Base-by-base conservation (phyloP, 1,140 invertebrate genomes). In the Pissodes strobi region DNA sequence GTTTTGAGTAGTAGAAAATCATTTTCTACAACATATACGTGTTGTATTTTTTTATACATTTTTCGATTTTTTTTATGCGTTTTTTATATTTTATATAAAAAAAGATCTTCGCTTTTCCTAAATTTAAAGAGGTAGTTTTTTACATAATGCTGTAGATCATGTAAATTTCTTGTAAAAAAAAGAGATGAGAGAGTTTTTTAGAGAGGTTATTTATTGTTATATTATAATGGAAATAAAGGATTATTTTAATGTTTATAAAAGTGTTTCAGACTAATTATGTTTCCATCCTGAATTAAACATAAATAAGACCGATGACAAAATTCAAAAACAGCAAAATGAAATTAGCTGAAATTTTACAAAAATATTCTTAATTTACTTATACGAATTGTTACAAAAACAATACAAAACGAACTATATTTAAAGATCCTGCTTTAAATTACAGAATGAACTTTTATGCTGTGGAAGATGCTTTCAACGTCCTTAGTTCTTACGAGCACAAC, bases 151-250 rank as follows among this genome's bases (percentile, higher is more conserved):
- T 17, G 21, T 37, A 60, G 51, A 46, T 45, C 53, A 43, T 43
- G 23, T 30, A 53, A 39, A 15, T 52, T 43, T 53, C 43, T 6
- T 52, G 18, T 30, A 56, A 56, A 55, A 43, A 65, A 58, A 46
- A 58, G 55, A 65, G 41, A 56, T 18, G 15, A 65, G 34, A 58
- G 52, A 46, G 22, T 41, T 55, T 63, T 63, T 63, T 52, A 51
- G 62, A 64, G 62, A 64, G 62, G 58, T 58, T 64, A 49, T 64
- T 64, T 64, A 64, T 63, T 63, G 13, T 64, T 49, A 39, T 63
- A 64, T 55, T 64, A 64, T 64, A 64, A 64, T 55, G 51, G 38
- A 52, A 64, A 45, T 46, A 55, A 55, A 46, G 19, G 17, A 51
- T 39, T 48, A 17, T 61, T 61, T 41, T 6, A 49, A 23, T 21